Evolutionary conservation across 2,888 invertebrate genomes (phyloP), one percentile per base, ranked within the genome.

Genomic region (Cylindroiulus punctatus): DNA sequence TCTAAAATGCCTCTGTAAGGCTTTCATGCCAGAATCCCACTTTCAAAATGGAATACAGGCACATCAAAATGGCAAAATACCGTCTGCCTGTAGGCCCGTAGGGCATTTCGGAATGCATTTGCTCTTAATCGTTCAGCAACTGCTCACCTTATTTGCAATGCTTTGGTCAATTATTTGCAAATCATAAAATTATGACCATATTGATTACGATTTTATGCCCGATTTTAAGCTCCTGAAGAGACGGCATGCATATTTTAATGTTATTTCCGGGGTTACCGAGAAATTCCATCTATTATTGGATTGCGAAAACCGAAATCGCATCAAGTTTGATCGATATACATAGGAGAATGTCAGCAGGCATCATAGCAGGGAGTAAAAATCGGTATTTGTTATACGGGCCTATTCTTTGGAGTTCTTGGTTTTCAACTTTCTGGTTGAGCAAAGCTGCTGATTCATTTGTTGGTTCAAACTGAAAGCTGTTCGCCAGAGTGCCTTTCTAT

Each of bases 361-460:
- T 26, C 19, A n/a, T 57, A 57, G n/a, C n/a, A 57, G 1, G 52
- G 19, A n/a, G 52, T 57, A 57, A 57, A 57, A 57, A 57, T 57
- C 12, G 52, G 52, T 57, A 57, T 57, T 57, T 22, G 65, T 65
- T 65, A 26, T 65, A 26, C 10, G 65, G 22, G 26, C 22, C 65
- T 26, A 65, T 65, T 65, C 65, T 65, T 65, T 26, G 65, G 7
- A 65, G 65, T 65, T 65, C 19, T 65, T 65, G 65, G 65, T 65
- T 65, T 44, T 65, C 65, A 65, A 65, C 65, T 65, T 65, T 65
- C 65, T 65, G 65, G 65, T 26, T 65, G 65, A 65, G 65, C 26
- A 65, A 65, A 65, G 65, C 65, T 65, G 65, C 65, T 65, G 65
- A 65, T 65, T 65, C 65, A 65, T 65, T 65, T 65, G 65, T 65